A percentile compares a stretch with the other conserved stretches of the same genome.
phyloP scores from a whole-genome alignment of 1,140 invertebrate species.

The Oryctes rhinoceros region DNA sequence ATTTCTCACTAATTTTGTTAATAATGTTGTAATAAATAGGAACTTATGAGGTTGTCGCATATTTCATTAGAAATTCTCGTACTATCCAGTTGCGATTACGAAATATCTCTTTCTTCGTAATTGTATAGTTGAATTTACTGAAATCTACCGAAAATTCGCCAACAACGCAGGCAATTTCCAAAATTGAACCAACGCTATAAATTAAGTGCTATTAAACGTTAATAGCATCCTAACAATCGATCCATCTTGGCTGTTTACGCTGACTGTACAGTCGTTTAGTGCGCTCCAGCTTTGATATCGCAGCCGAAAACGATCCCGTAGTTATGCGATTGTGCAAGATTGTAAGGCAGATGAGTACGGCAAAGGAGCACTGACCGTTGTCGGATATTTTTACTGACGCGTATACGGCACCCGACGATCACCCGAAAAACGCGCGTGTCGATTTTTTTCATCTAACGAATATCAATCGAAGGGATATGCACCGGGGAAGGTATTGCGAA shows the following conservation, averaged over 20 bases:
- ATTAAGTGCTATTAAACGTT: neutral
- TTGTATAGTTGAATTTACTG: too few species aligned
- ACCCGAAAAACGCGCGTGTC: neutral
- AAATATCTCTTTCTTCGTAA: too few species aligned
- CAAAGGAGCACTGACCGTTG: neutral
- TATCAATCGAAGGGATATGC: neutral
- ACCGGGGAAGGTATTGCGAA: neutral
- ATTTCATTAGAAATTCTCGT: too few species aligned
- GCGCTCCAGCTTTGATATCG: neutral
- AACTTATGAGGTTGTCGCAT: too few species aligned
- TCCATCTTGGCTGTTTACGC: neutral
- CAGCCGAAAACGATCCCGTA: neutral
- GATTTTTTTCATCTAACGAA: neutral
- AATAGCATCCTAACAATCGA: neutral
- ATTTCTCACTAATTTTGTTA: too few species aligned
- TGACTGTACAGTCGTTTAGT: neutral
- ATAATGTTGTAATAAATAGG: too few species aligned
- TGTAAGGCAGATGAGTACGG: neutral
- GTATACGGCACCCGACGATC: neutral
- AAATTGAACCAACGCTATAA: neutral
- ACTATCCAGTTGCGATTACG: too few species aligned
- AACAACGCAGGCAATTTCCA: too few species aligned
- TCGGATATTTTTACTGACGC: neutral
- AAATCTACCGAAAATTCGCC: too few species aligned
- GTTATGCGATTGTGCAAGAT: neutral